These are phyloP conservation scores for Cochlearius cochlearius DNA, from an alignment of 2,113 vertebrate genomes.

Conservation along the genomic window DNA sequence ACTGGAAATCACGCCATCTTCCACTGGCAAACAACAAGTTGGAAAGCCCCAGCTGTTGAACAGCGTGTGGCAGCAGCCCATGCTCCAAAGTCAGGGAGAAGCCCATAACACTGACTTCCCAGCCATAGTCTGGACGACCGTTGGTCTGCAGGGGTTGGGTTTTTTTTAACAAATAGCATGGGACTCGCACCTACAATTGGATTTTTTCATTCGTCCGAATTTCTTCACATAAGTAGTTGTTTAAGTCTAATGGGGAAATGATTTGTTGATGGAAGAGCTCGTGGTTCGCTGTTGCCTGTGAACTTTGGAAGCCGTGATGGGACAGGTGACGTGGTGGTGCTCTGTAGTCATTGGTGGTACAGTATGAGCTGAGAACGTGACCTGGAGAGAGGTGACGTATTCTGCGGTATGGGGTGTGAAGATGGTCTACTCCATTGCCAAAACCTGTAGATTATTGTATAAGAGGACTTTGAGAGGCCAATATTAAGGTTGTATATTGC, in stretches of 20 bases:
- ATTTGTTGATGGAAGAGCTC: background rate
- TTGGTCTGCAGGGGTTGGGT: background rate
- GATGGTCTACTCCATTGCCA: background rate
- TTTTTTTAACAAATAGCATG: background rate
- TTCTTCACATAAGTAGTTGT: background rate
- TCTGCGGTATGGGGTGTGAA: fast-evolving
- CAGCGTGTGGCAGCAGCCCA: background rate
- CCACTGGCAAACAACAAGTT: background rate
- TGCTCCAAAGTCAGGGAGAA: background rate
- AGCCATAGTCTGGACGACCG: background rate
- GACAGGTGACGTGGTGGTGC: background rate
- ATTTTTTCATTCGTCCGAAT: background rate
- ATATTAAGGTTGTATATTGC: background rate
- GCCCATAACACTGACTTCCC: background rate
- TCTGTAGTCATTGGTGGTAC: background rate
- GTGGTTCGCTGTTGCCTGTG: background rate
- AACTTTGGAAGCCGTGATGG: background rate
- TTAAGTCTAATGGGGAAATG: background rate
- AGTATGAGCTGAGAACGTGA: background rate
- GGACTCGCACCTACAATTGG: background rate
- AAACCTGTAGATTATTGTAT: background rate
- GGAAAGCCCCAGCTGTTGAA: background rate
- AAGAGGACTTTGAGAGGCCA: background rate
- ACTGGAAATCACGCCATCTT: background rate
- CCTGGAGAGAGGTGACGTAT: background rate